phyloP scores from a whole-genome alignment of 1,140 invertebrate genomes.

The Cydia fagiglandana region DNA sequence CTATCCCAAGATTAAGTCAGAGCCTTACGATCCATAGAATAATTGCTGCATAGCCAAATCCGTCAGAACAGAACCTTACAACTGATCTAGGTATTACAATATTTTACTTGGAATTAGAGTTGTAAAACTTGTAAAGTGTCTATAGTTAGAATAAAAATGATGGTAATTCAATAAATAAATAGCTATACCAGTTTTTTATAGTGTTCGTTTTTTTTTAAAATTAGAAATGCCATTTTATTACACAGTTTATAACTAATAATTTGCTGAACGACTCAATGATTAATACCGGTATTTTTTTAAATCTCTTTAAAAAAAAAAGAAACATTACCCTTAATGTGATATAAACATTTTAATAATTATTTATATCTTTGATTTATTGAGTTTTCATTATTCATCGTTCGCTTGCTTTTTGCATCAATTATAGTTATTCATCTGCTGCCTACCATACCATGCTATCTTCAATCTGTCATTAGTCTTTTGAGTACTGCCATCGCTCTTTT shows the following conservation, averaged over 20 bases:
- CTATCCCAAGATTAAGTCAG: conserved; percentile 8
- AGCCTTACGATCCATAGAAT: conserved; percentile 2
- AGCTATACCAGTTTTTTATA: too few species aligned
- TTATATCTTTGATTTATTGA: neutral
- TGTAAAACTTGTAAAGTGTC: neutral
- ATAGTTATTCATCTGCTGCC: too few species aligned
- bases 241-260: neutral
- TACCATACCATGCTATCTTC: too few species aligned
- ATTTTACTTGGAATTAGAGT: neutral
- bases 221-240: neutral
- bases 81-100: too few species aligned
- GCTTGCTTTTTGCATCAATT: too few species aligned
- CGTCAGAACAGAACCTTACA: neutral
- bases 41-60: neutral
- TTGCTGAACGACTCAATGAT: neutral
- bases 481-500: neutral
- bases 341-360: neutral
- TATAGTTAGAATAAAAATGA: neutral
- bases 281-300: too few species aligned
- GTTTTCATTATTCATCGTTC: neutral
- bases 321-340: neutral
- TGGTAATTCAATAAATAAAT: neutral
- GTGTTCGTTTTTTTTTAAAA: too few species aligned
- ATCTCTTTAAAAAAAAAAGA: too few species aligned
- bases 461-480: neutral